These are phyloP conservation scores for Calliopum simillimum DNA, from an alignment of 2,888 invertebrate species.

Conservation along the genomic window DNA sequence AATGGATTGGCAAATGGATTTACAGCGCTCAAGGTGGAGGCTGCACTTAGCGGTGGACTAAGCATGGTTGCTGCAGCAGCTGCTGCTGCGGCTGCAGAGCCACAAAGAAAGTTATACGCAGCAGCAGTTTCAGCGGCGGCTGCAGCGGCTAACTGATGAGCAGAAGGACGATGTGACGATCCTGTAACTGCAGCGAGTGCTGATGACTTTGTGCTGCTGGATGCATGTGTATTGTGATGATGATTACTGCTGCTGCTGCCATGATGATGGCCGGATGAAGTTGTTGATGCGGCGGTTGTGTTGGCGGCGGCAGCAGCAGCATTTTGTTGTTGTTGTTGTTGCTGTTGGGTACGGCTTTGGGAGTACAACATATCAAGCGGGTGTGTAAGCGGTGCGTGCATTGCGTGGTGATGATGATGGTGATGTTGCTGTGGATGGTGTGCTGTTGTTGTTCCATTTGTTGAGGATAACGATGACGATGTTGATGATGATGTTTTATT, in stretches of 20 bases:
- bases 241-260: slow-evolving; percentile 42
- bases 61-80: slow-evolving; percentile 64
- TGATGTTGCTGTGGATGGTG: slow-evolving; percentile 35
- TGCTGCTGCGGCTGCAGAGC: slow-evolving; percentile 53
- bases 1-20: slow-evolving; percentile 52
- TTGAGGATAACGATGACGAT: slow-evolving; percentile 36
- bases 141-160: slow-evolving; percentile 61
- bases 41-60: slow-evolving; percentile 61
- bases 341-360: slow-evolving; percentile 55
- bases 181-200: background rate
- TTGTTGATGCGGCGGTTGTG: slow-evolving; percentile 45
- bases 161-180: slow-evolving; percentile 34
- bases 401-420: slow-evolving; percentile 36
- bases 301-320: slow-evolving; percentile 48
- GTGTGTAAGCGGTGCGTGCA: slow-evolving; percentile 48
- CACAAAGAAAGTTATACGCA: slow-evolving; percentile 51
- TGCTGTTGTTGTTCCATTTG: slow-evolving; percentile 40
- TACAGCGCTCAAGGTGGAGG: slow-evolving; percentile 52
- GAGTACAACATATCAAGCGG: slow-evolving; percentile 66
- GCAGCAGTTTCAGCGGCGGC: slow-evolving; percentile 63
- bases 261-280: slow-evolving; percentile 44
- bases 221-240: slow-evolving; percentile 45
- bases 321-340: slow-evolving; percentile 45
- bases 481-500: slow-evolving; percentile 11
- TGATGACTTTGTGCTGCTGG: slow-evolving; percentile 33